Evolutionary conservation across 2,113 vertebrate species (phyloP).

Genomic region (Mustelus asterias): DNA sequence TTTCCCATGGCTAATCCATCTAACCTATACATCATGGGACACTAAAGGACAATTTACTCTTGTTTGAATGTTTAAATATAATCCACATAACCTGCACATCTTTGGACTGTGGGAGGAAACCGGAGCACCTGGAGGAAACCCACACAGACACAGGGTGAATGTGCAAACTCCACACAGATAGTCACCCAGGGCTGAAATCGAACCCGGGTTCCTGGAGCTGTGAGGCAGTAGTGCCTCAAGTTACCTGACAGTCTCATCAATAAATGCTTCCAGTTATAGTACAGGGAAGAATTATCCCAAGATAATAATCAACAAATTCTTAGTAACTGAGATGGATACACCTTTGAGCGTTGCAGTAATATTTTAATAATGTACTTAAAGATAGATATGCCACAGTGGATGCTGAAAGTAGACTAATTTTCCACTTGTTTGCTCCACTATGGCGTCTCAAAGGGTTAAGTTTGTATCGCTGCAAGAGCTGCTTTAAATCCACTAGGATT

Average conservation of each 20-base stretch:
- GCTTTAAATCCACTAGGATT: slow-evolving; percentile 8
- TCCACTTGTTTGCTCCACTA: neutral
- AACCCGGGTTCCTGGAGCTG: no score
- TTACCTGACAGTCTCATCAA: neutral
- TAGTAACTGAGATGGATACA: neutral
- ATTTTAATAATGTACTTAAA: neutral
- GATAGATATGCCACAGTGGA: neutral
- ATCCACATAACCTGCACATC: no score
- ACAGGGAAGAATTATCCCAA: neutral
- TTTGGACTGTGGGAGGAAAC: no score
- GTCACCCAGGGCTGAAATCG: no score
- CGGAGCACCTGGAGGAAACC: no score
- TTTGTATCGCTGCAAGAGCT: neutral
- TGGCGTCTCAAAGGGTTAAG: neutral
- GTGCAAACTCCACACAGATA: no score
- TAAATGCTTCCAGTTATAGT: neutral
- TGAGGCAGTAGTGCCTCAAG: neutral
- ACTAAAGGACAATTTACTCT: no score
- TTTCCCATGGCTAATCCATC: no score
- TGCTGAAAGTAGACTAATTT: neutral
- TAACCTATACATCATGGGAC: no score
- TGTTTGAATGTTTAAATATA: no score
- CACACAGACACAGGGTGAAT: no score
- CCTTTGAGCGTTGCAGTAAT: neutral
- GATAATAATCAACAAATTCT: neutral